Base-by-base conservation (phyloP, 2,797 vertebrate genomes). In the Crypturellus tataupa region DNA sequence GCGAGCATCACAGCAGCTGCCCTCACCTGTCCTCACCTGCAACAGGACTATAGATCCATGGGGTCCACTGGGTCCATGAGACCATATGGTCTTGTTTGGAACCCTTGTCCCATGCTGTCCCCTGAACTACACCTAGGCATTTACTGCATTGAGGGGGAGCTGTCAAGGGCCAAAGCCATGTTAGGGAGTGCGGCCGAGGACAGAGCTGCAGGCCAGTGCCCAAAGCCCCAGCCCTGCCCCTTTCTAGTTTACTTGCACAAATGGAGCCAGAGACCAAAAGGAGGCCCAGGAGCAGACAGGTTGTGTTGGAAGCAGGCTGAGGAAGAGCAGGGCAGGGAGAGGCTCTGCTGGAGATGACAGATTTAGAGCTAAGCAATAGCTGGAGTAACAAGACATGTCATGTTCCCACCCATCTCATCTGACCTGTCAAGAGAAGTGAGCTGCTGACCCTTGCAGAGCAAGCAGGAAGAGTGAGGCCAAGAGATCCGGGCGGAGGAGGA, bases 301-400 rank as follows among this genome's bases (percentile, higher is more conserved):
- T 64, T 27, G 0, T 78, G 64, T 37, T 64, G 56, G 49, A 51
- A 78, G 31, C 37, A 16, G 40, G 6, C 31, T 62, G 53, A 62
- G 56, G 31, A 68, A 65, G 33, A 85, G 11, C 39, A 71, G 23
- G 35, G 4, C 9, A 71, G 76, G 27, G 58, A 35, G 47, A 65
- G 24, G 11, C 6, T 73, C 37, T 40, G 35, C 14, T 12, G 17
- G 47, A 86, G 14, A 19, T n/a, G 55, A 51, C 0, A 4, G 13
- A 1, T 0, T 25, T 25, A 40, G 10, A 58, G 8, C 12, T 39
- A 39, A 71, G 19, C 56, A 0, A 0, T 3, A 73, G 19, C 10
- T 82, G 85, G 5, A 91, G 10, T 17, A 51, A 67, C 63, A 84
- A 79, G 25, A 16, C 31, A 68, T 73, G 33, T 12, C 56, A 58